These are phyloP conservation scores for Mormyrus hasselquistii DNA, from an alignment of 2,797 vertebrate genomes.

Conservation along the genomic window DNA sequence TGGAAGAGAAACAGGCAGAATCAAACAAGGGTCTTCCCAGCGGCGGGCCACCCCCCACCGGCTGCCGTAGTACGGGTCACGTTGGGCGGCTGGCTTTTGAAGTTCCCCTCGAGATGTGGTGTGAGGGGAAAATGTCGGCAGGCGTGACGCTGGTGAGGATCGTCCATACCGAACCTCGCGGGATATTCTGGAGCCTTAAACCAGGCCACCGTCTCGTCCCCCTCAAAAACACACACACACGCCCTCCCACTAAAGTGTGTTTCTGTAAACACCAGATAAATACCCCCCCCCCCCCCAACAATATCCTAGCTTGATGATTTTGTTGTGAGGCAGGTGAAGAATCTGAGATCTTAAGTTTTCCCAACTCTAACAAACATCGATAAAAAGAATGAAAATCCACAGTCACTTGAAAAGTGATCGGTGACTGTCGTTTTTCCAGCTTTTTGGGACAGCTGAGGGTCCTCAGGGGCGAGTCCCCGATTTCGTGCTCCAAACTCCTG, in stretches of 20 bases:
- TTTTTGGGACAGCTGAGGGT: background rate
- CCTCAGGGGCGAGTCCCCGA: slow-evolving; percentile 39
- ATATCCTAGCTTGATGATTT: background rate
- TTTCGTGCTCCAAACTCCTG: slow-evolving; percentile 75
- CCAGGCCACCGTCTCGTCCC: background rate
- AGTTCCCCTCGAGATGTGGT: background rate
- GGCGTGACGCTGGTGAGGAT: background rate
- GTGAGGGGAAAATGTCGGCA: background rate
- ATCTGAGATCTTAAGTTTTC: background rate
- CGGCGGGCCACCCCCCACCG: slow-evolving; percentile 46
- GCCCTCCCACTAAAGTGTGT: background rate
- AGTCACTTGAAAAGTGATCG: background rate
- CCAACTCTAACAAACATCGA: background rate
- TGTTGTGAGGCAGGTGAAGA: background rate
- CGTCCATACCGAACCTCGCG: background rate
- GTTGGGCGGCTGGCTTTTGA: background rate
- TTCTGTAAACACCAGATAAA: background rate
- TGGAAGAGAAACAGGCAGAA: slow-evolving; percentile 52
- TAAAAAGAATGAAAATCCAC: background rate
- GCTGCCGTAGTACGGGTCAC: background rate
- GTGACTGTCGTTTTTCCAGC: background rate
- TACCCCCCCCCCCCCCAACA: background rate
- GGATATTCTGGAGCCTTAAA: background rate
- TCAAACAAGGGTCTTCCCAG: slow-evolving; percentile 38
- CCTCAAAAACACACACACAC: background rate